These are phyloP conservation scores for Lagodon rhomboides DNA, from an alignment of 2,797 vertebrate species.

Conservation along the genomic window DNA sequence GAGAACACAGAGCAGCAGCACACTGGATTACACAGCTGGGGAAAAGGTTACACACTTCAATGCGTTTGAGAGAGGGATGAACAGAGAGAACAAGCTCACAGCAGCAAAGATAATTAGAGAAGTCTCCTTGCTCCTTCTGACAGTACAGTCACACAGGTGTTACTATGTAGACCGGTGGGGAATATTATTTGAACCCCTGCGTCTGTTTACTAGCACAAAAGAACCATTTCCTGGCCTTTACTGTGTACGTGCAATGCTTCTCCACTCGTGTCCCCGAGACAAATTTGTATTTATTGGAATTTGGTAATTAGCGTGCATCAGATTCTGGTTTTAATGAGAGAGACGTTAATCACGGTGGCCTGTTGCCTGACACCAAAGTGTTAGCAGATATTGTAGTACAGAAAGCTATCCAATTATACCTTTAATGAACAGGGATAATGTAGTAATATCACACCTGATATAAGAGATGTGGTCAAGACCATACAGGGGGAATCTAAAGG, in stretches of 20 bases:
- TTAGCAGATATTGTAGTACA: slow-evolving; percentile 50
- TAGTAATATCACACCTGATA: slow-evolving; percentile 12
- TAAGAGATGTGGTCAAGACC: neutral
- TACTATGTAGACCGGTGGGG: slow-evolving; percentile 6
- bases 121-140: slow-evolving; percentile 47
- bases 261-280: slow-evolving; percentile 20
- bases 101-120: slow-evolving; percentile 63
- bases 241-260: slow-evolving; percentile 11
- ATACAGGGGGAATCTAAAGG: neutral
- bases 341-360: slow-evolving; percentile 57
- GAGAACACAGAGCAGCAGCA: slow-evolving; percentile 68
- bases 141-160: slow-evolving; percentile 44
- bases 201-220: slow-evolving; percentile 25
- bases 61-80: slow-evolving; percentile 59
- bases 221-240: neutral
- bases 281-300: slow-evolving; percentile 53
- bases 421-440: slow-evolving; percentile 49
- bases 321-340: slow-evolving; percentile 60
- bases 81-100: slow-evolving; percentile 60
- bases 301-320: slow-evolving; percentile 49
- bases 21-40: slow-evolving; percentile 73
- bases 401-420: slow-evolving; percentile 47
- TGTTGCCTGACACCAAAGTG: slow-evolving; percentile 51
- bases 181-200: slow-evolving; percentile 20
- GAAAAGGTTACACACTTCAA: slow-evolving; percentile 76